Base-by-base conservation (phyloP, 2,888 invertebrate species). In the Drosophila suboccidentalis region DNA sequence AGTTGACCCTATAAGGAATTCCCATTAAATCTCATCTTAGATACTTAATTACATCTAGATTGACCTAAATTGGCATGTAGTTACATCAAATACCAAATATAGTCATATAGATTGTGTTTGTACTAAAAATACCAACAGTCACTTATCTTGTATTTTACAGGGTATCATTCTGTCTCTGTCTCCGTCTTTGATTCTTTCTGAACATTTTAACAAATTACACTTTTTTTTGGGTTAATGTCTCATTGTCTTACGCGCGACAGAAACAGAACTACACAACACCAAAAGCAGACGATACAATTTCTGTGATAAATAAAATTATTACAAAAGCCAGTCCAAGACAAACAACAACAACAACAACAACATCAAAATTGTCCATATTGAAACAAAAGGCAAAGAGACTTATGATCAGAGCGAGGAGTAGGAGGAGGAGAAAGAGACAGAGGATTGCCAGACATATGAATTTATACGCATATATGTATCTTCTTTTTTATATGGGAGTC, bases 231-330 rank as follows among this genome's bases (percentile, higher is more conserved):
- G 85, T 86, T 86, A 89, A 86, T 87, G 89, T 87, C 81, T 85
- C 78, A 84, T 86, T 89, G 82, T 84, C 81, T 78, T 61, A 60
- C 49, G 69, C 70, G 67, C 50, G 63, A 72, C 71, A 67, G 58
- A 57, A 32, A 44, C 46, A 60, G 38, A 57, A 67, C 51, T 34
- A 22, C 4, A 68, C 69, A 61, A 34, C 61, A 62, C 22, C 50
- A 66, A 64, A 64, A 53, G 78, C 78, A 85, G 83, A 80, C 72
- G 90, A 88, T 89, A 79, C 83, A 86, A 81, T 86, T 80, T 86
- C 67, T 53, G 80, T 71, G 88, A 87, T 87, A 89, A 86, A 89
- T 76, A 82, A 88, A 82, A 86, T 88, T 82, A 89, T 86, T 82
- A 88, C 82, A 81, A 78, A 78, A 78, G 60, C 75, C 71, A 65